Conservation (phyloP, 2,113 vertebrate genomes). For the Pseudolaguvia tuberculata region DNA sequence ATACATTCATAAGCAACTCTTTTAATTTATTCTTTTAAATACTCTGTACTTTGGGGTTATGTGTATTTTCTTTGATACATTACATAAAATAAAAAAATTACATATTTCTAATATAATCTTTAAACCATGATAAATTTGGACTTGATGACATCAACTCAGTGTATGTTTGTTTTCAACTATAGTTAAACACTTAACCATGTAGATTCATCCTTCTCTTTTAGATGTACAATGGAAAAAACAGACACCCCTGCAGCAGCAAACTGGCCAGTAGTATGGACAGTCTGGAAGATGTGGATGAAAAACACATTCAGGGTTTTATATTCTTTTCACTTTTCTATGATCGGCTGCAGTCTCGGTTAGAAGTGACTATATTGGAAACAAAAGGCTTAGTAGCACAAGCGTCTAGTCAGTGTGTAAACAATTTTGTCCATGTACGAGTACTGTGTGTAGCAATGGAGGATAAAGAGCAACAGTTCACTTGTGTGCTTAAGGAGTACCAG, state of each 20-base stretch:
- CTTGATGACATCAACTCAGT: too few species aligned
- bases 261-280: constrained; percentile 31
- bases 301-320: constrained; percentile 52
- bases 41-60: background rate
- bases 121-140: too few species aligned
- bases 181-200: background rate
- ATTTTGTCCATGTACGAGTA: constrained; percentile 57
- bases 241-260: constrained; percentile 41
- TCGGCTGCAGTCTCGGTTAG: constrained; percentile 54
- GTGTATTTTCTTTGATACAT: too few species aligned
- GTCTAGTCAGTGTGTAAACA: constrained; percentile 43
- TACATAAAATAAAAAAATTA: too few species aligned
- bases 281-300: constrained; percentile 25
- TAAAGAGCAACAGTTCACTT: constrained; percentile 36
- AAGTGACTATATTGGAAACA: constrained; percentile 63
- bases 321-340: constrained; percentile 65
- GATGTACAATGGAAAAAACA: constrained; percentile 49
- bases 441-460: constrained; percentile 51
- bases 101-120: too few species aligned
- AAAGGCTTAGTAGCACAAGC: constrained; percentile 50
- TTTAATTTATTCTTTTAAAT: too few species aligned
- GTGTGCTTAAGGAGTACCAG: constrained; percentile 63
- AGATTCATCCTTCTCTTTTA: constrained; percentile 32
- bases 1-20: background rate
- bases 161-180: too few species aligned